Base-by-base conservation (phyloP, 2,113 vertebrate species). In the Egretta garzetta region DNA sequence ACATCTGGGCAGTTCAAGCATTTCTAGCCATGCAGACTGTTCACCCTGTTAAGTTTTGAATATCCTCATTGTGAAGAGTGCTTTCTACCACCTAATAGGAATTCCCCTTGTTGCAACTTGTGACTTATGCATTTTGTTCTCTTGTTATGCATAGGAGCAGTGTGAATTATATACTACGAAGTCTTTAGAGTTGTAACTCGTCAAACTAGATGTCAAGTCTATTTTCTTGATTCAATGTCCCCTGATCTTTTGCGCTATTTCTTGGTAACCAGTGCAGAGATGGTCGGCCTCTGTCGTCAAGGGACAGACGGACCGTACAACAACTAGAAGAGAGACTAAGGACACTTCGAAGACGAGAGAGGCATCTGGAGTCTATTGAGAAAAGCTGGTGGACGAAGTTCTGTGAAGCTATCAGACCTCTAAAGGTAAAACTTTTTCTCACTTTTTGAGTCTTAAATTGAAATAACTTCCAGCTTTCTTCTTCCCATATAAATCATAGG, bases 321-420 rank as follows among this genome's bases (percentile, higher is more conserved):
- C 99, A 99, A 24, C 98, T 99, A 39, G 99, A 99, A 97, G 98
- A 98, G 80, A 99, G 98, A 93, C 96, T 99, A 80, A 98, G 98
- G 92, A 98, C 98, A 11, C 99, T 99, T 87, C 97, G 55, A 68
- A 99, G 99, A 50, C 98, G 98, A 96, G 98, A 98, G 47, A 98
- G 99, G 83, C 99, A 98, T 96, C 98, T 99, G 95, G 99, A 99
- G 83, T 98, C 98, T 70, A 98, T 99, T 90, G 99, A 99, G 97
- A 99, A 98, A 85, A 99, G 98, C 98, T 99, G 99, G 97, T 99
- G 99, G 98, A 98, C 97, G 5, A 99, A 99, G 98, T 98, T 99
- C 96, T 99, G 99, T 96, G 98, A 98, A 55, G 99, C 98, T 96
- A 97, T 99, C 66, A 98, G 99, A 72, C 99, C 99, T 76, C 50